Percentiles rank a stretch among this genome's conserved stretches.
These are phyloP conservation scores for Geodia barretti DNA, from an alignment of 37 sponge, comb jelly and placozoan genomes.

Conservation along the genomic window DNA sequence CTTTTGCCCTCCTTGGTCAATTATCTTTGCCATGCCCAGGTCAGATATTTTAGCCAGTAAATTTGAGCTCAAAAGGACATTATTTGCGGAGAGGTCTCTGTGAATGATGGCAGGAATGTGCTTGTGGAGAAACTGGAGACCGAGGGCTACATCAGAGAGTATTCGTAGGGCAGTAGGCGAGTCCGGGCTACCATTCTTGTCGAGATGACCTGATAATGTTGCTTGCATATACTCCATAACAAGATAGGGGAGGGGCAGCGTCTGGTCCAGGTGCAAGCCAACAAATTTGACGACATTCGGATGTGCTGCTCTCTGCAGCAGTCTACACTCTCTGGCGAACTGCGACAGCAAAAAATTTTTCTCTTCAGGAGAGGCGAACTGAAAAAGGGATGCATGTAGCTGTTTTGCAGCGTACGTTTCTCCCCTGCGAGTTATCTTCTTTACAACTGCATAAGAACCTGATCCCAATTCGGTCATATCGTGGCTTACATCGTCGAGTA, in stretches of 20 bases:
- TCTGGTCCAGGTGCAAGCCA: slow-evolving; percentile 5
- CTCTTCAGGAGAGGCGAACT: neutral
- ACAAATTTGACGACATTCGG: slow-evolving; percentile 31
- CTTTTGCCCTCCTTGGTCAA: neutral
- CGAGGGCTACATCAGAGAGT: slow-evolving; percentile 35
- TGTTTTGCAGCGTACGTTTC: neutral
- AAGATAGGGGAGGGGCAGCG: neutral
- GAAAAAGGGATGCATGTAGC: neutral
- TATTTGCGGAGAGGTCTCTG: slow-evolving; percentile 41
- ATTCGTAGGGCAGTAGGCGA: neutral
- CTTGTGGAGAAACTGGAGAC: slow-evolving; percentile 32
- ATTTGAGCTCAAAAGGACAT: slow-evolving; percentile 26
- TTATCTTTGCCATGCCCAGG: slow-evolving; percentile 39
- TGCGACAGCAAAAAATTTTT: neutral
- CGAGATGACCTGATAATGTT: slow-evolving; percentile 19
- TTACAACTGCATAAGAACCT: slow-evolving; percentile 5
- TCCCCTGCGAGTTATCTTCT: neutral
- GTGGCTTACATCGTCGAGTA: neutral
- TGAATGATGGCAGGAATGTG: slow-evolving; percentile 27
- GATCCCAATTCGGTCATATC: neutral
- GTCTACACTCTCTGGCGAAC: slow-evolving; percentile 9
- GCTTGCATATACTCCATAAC: slow-evolving; percentile 27
- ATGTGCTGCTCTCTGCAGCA: slow-evolving; percentile 3
- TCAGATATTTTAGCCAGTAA: slow-evolving; percentile 50
- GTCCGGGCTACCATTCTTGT: slow-evolving; percentile 4